Base-by-base conservation (phyloP, 2,113 vertebrate species). In the Leiothrix lutea region DNA sequence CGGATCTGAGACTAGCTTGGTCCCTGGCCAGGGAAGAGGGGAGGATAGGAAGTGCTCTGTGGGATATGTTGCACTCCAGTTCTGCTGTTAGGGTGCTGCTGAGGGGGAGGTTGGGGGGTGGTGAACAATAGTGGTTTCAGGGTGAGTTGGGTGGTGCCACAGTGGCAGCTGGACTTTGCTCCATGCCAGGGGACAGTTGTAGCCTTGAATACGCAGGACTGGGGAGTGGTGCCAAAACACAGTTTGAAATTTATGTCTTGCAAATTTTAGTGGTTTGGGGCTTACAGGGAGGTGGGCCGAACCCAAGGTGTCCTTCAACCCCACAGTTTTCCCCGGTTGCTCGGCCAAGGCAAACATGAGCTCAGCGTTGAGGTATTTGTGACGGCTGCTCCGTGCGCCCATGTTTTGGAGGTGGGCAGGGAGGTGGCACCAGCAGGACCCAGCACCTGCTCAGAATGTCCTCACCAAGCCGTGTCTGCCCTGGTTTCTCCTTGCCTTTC, bases 271-370 rank as follows among this genome's bases (percentile, higher is more conserved):
- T 42, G 29, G 28, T 4, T 80, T 90, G 4, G 65, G 80, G 33
- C 90, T 66, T 12, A 7, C 22, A 5, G 56, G 42, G 31, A 66
- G 25, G 36, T 61, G 5, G 5, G 42, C 31, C 0, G 1, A 82
- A 50, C 48, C 14, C n/a, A 11, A 56, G n/a, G 57, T 89, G 69
- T 86, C 78, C 80, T 91, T 94, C 47, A 23, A 36, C 73, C 51
- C 47, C 51, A 14, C 35, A 1, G 64, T 78, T 95, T 88, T 78
- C 50, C 51, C 77, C 0, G 0, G 54, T 51, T 0, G 0, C 60
- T 61, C 35, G 14, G 94, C 95, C 92, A 91, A 96, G 90, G 74
- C 84, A 92, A 95, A 94, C 89, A 92, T 94, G 95, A 96, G 77
- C 95, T 95, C 93, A 95, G 89, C 6, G 0, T 56, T 1, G 4